These are phyloP conservation scores for Panagrolaimus sp. DNA, from an alignment of 1,140 invertebrate species.

Conservation along the genomic window DNA sequence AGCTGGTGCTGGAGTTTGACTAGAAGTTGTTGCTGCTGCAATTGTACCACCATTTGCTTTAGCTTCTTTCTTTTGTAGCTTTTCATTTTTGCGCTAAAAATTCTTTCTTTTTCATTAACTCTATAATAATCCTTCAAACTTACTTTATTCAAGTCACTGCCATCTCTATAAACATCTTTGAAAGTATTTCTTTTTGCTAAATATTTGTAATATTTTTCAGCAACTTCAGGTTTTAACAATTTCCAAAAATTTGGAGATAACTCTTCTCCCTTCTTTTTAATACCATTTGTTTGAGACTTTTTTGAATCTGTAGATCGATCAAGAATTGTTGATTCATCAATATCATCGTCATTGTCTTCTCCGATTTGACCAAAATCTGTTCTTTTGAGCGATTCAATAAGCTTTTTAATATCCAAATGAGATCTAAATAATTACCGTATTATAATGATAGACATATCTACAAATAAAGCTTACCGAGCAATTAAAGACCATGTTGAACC, in stretches of 20 bases:
- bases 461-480: constrained; percentile 20
- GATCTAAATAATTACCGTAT: too few relatives aligned
- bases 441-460: too few relatives aligned
- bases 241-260: constrained; percentile 3
- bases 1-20: background rate
- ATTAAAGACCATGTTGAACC: constrained; percentile 34
- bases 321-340: background rate
- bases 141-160: constrained; percentile 34
- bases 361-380: background rate
- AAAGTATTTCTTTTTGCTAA: constrained; percentile 7
- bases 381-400: background rate
- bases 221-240: background rate
- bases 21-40: background rate
- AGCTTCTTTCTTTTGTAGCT: constrained; percentile 11
- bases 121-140: background rate
- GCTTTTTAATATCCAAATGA: constrained; percentile 3
- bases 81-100: constrained; percentile 4
- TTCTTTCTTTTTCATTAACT: background rate
- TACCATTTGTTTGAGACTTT: background rate
- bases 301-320: background rate
- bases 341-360: background rate
- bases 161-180: background rate
- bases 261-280: background rate
- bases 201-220: constrained; percentile 7
- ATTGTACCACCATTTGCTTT: constrained; percentile 16